Conservation (phyloP, 1,140 invertebrate genomes). For the Drosophila tani region DNA sequence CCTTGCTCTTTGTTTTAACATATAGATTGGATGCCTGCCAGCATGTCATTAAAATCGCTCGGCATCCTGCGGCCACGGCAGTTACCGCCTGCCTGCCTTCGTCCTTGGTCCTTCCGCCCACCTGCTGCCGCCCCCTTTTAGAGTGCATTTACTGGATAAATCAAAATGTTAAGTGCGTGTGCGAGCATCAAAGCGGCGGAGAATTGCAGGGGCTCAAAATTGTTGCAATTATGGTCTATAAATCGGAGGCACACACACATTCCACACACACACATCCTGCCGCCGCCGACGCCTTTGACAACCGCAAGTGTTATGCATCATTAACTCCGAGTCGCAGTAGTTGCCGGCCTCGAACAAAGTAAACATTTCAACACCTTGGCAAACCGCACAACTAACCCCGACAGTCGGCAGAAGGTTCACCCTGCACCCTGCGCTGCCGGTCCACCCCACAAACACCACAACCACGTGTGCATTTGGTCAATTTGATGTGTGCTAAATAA, state of each 20-base stretch:
- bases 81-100: constrained; percentile 6
- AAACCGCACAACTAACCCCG: constrained; percentile 71
- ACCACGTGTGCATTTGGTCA: constrained; percentile 79
- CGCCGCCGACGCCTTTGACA: constrained; percentile 27
- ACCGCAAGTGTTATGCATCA: constrained; percentile 76
- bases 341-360: constrained; percentile 65
- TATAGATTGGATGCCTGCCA: constrained; percentile 72
- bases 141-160: constrained; percentile 75
- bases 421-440: background rate
- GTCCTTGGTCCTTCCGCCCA: constrained; percentile 10
- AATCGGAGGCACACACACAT: constrained; percentile 47
- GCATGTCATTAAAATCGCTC: constrained; percentile 75
- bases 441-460: constrained; percentile 19
- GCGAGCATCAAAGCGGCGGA: constrained; percentile 47
- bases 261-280: background rate
- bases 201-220: constrained; percentile 55
- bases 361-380: constrained; percentile 79
- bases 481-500: constrained; percentile 79
- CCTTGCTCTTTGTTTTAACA: constrained; percentile 72
- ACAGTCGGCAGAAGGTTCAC: background rate
- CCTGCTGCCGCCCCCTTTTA: constrained; percentile 6
- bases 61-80: constrained; percentile 35
- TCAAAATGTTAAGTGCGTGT: constrained; percentile 67
- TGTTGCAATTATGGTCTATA: constrained; percentile 77
- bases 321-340: constrained; percentile 74